phyloP scores from a whole-genome alignment of 1,140 invertebrate genomes.

The Drosophila bocki region DNA sequence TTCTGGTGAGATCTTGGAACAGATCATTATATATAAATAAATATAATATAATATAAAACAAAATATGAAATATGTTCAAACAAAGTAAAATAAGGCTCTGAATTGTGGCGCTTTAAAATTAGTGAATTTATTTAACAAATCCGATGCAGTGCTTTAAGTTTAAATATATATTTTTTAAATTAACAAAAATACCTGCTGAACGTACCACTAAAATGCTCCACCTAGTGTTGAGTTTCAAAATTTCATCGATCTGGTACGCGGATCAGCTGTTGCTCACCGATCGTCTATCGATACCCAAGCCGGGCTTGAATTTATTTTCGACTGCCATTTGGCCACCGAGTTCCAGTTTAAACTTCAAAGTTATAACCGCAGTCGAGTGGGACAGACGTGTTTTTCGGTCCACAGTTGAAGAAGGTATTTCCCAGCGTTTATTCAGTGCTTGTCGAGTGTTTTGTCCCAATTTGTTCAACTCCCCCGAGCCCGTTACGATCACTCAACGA shows the following conservation, averaged over 20 bases:
- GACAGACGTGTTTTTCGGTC: constrained; percentile 20
- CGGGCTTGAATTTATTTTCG: constrained; percentile 14
- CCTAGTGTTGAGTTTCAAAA: background rate
- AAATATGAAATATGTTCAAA: too few species aligned
- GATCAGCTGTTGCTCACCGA: constrained; percentile 7
- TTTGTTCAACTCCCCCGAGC: constrained; percentile 23
- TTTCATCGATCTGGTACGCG: background rate
- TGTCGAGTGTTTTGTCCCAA: constrained; percentile 37
- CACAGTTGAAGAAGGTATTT: constrained; percentile 35
- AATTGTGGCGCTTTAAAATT: too few species aligned
- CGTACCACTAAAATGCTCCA: background rate
- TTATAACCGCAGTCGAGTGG: constrained; percentile 9
- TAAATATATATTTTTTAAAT: too few species aligned
- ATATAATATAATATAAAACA: too few species aligned
- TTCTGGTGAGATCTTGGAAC: too few species aligned
- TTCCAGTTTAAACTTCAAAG: constrained; percentile 12
- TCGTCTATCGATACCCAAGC: constrained; percentile 35
- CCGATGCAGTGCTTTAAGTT: too few species aligned
- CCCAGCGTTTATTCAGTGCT: constrained; percentile 16
- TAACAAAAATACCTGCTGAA: background rate
- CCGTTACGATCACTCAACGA: constrained; percentile 11
- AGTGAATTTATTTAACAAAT: too few species aligned
- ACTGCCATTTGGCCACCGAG: background rate
- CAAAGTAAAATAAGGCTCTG: too few species aligned
- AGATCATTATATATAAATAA: too few species aligned